Base-by-base conservation (phyloP, 2,797 vertebrate genomes). In the Hirundo rustica region DNA sequence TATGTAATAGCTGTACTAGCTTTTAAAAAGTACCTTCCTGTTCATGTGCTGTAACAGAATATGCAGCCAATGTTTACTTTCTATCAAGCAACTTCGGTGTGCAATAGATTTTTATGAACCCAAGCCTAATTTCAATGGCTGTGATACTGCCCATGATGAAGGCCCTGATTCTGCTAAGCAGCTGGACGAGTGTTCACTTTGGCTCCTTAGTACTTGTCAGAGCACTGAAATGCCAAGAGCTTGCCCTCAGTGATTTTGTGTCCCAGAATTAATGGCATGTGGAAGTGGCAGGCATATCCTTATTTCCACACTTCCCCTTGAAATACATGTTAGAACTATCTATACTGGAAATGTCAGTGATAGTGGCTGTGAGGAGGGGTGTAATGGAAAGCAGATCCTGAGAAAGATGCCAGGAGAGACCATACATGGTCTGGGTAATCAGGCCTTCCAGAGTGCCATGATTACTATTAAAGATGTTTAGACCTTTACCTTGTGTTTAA, bases 361-460 rank as follows among this genome's bases (percentile, higher is more conserved):
- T 55, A 2, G 0, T 34, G n/a, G 57, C 27, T 3, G 1, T 3
- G 6, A 62, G 34, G 0, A 2, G 38, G 17, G 16, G 10, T 40
- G 21, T 27, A 68, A 58, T 47, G 14, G 65, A 36, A 45, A 15
- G 57, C 73, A 32, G 19, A 26, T 53, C 44, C n/a, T 55, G 51
- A 68, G 30, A 42, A 88, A 85, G 7, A 40, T 66, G 13, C 25
- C 15, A 16, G 47, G 23, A 85, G 16, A 50, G 32, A 71, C 25
- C 47, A 54, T 1, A 4, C 13, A 79, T n/a, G 38, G 22, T 9
- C 45, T 22, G 21, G 20, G 38, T 34, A 51, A 34, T 55, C 14
- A 5, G 47, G 44, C 44, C 57, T 80, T 83, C 26, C 34, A 47
- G n/a, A n/a, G 30, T 23, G 47, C 65, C 0, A 2, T 42, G 58